These are phyloP conservation scores for Physella acuta DNA, from an alignment of 1,140 invertebrate genomes.

Conservation along the genomic window DNA sequence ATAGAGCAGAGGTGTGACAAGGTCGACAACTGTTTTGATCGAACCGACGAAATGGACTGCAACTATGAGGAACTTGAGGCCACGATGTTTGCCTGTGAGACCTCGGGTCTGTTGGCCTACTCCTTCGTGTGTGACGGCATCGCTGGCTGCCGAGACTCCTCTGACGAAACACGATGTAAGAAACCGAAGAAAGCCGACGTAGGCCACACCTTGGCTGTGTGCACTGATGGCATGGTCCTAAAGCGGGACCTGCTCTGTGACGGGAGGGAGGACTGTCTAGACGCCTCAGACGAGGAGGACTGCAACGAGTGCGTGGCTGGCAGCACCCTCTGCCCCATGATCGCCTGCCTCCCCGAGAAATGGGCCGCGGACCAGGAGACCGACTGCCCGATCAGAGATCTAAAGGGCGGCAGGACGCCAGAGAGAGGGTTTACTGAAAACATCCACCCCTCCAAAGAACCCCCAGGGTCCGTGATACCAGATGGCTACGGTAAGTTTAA, in stretches of 20 bases:
- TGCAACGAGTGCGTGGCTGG: conserved; percentile 15
- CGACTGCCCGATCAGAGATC: neutral
- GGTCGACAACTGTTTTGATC: conserved; percentile 14
- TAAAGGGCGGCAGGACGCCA: neutral
- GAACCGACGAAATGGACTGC: conserved; percentile 15
- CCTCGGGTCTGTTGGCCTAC: conserved; percentile 3
- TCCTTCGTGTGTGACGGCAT: conserved; percentile 27
- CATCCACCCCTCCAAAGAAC: neutral
- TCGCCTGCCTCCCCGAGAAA: conserved; percentile 17
- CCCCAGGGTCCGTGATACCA: neutral
- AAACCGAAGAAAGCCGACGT: neutral
- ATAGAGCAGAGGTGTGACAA: conserved; percentile 12
- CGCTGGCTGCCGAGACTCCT: conserved; percentile 18
- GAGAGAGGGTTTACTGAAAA: neutral
- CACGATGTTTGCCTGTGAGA: conserved; percentile 9
- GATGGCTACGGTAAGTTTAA: conserved; percentile 27
- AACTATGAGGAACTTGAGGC: neutral
- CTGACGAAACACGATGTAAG: conserved; percentile 21
- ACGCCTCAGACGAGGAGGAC: conserved; percentile 24
- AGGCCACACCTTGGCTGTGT: neutral
- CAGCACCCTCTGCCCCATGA: conserved; percentile 1
- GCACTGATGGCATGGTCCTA: conserved; percentile 13
- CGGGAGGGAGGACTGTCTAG: conserved; percentile 24
- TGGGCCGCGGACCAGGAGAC: conserved; percentile 5
- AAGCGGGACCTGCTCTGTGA: conserved; percentile 5